Percentiles rank a stretch among this genome's conserved stretches.
These are phyloP conservation scores for Corvus moneduloides DNA, from an alignment of 2,113 vertebrate genomes.

Conservation along the genomic window DNA sequence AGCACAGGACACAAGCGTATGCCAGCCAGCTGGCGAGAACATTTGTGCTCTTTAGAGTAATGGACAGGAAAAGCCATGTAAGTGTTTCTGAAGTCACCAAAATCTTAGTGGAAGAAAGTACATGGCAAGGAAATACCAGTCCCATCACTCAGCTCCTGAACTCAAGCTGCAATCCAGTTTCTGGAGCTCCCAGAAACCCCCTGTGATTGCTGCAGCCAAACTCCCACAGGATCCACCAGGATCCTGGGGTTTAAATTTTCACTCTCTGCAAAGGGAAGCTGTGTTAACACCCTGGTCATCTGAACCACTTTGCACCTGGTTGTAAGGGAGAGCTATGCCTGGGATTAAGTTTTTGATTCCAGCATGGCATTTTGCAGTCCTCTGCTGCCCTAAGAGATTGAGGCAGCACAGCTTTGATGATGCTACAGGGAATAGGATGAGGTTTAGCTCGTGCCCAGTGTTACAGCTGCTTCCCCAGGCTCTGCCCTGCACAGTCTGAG, in stretches of 20 bases:
- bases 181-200: neutral
- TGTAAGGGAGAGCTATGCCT: neutral
- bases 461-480: neutral
- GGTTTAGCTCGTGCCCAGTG: neutral
- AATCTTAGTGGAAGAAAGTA: neutral
- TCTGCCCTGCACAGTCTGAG: neutral
- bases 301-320: slow-evolving; percentile 18
- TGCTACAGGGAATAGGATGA: neutral
- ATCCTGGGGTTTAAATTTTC: neutral
- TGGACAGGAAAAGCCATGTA: neutral
- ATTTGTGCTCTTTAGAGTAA: neutral
- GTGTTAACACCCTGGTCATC: neutral
- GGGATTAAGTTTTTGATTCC: neutral
- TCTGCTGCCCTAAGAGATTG: fast-evolving
- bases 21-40: neutral
- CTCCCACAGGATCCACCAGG: neutral
- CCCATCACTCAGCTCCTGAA: neutral
- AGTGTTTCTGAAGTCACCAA: neutral
- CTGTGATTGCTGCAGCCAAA: neutral
- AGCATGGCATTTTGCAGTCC: neutral
- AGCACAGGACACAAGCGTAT: fast-evolving
- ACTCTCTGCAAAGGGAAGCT: neutral
- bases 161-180: neutral
- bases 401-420: neutral
- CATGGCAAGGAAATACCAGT: neutral